Base-by-base conservation (phyloP, 2,888 invertebrate species). In the Hanleya hanleyi region DNA sequence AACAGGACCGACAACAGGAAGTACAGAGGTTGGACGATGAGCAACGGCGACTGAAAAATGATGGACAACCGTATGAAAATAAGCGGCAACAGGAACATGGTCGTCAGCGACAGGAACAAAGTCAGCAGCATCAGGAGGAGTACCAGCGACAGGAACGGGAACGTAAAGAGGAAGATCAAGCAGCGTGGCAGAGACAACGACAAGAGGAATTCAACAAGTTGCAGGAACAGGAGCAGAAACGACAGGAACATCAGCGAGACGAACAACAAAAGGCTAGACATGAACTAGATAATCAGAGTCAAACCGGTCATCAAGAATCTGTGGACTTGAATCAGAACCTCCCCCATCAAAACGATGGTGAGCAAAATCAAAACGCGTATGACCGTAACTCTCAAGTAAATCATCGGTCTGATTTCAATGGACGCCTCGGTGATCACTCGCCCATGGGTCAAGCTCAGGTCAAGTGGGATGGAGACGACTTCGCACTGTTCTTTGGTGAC, bases 391-490 rank as follows among this genome's bases (percentile, higher is more conserved):
- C n/a, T n/a, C n/a, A n/a, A n/a, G n/a, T n/a, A n/a, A n/a, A n/a
- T n/a, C n/a, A n/a, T n/a, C n/a, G n/a, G n/a, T n/a, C n/a, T n/a
- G n/a, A n/a, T n/a, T n/a, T n/a, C n/a, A n/a, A n/a, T n/a, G n/a
- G n/a, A n/a, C n/a, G n/a, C n/a, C n/a, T n/a, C n/a, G n/a, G n/a
- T n/a, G n/a, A n/a, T n/a, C n/a, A n/a, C 22, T 47, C 47, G 2
- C 22, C 47, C n/a, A 47, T 47, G 22, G 57, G 57, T 26, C 57
- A 26, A 57, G 57, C 22, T 7, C 61, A 61, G 18, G 35, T 37
- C 12, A 51, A 35, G n/a, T 87, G 87, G 87, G 86, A 87, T 67
- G 86, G 86, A 84, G 83, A 80, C 50, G 87, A 87, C 68, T 87
- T 87, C 75, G 81, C 85, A 22, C 80, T 86, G 32, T 83, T 83